Conservation (phyloP, 2,888 invertebrate genomes). For the Nomada ferruginata region DNA sequence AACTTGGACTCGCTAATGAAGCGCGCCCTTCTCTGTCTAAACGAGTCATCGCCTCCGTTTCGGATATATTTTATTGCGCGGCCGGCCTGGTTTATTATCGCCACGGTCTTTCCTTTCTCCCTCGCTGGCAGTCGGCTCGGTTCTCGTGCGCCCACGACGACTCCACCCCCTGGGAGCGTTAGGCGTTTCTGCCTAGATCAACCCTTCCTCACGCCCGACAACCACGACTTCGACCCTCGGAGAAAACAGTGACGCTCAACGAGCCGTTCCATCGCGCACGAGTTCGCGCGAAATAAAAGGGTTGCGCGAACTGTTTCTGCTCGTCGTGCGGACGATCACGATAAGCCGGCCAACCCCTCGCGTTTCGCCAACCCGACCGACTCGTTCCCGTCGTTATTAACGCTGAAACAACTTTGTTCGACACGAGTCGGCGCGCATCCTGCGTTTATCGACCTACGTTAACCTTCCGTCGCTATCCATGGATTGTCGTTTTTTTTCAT, state of each 20-base stretch:
- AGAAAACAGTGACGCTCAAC: conserved; percentile 81
- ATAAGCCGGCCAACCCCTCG: conserved; percentile 24
- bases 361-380: background rate
- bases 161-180: conserved; percentile 53
- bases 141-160: conserved; percentile 74
- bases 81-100: conserved; percentile 82
- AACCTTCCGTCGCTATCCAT: background rate
- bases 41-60: conserved; percentile 83
- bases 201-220: conserved; percentile 82
- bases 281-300: conserved; percentile 76
- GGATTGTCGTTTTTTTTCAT: background rate
- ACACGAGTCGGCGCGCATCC: background rate
- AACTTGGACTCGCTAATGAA: conserved; percentile 83
- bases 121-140: conserved; percentile 55
- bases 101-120: conserved; percentile 70
- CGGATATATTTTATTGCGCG: conserved; percentile 83
- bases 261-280: conserved; percentile 79
- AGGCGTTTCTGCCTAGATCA: conserved; percentile 78
- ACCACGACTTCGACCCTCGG: conserved; percentile 74
- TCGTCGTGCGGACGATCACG: conserved; percentile 30
- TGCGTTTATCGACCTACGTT: conserved; percentile 32
- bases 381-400: background rate
- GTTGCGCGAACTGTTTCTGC: conserved; percentile 55
- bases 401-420: background rate
- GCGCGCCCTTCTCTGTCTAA: conserved; percentile 75